Evolutionary conservation across 2,888 invertebrate species (phyloP), one percentile per base, ranked within the genome.

Genomic region (Linyphia triangularis): DNA sequence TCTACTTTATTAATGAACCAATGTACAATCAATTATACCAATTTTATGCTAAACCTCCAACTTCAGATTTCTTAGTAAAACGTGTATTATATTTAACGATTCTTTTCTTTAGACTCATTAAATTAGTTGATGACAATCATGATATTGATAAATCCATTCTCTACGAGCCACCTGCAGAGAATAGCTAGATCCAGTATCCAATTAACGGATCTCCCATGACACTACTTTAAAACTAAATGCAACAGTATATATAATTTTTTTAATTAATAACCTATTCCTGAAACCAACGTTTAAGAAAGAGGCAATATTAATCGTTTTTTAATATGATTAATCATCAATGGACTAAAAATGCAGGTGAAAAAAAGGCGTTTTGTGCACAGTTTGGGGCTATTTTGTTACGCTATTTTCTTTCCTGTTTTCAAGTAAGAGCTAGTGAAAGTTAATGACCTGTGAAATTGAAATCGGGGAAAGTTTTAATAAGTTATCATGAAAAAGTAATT

Each of bases 61-160:
- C 51, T n/a, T 13, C 51, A 5, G 5, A 51, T 51, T 51, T 16
- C n/a, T 51, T 13, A n/a, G 51, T n/a, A 51, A 51, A 51, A 51
- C 5, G 51, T n/a, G n/a, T 51, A n/a, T 51, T 16, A 51, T 16
- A 16, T 16, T n/a, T 51, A n/a, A 16, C 51, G 51, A 51, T 51
- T 51, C n/a, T 51, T 51, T 5, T 51, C 51, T 51, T 51, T 6
- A 13, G 51, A 51, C 16, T 70, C 70, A 70, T 70, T 70, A 70
- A 70, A 70, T 70, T 70, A 70, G 43, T 70, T 43, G 70, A 70
- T 70, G 70, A 70, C 70, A 77, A 77, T 77, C 77, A 63, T 61
- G 24, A 77, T 63, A 63, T 59, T 77, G 77, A 77, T 77, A 61
- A 77, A 77, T 77, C 37, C 22, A 33, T 63, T n/a, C 19, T 9